phyloP scores from a whole-genome alignment of 35 echinoderm and acorn worm genomes.

The Apostichopus californicus region DNA sequence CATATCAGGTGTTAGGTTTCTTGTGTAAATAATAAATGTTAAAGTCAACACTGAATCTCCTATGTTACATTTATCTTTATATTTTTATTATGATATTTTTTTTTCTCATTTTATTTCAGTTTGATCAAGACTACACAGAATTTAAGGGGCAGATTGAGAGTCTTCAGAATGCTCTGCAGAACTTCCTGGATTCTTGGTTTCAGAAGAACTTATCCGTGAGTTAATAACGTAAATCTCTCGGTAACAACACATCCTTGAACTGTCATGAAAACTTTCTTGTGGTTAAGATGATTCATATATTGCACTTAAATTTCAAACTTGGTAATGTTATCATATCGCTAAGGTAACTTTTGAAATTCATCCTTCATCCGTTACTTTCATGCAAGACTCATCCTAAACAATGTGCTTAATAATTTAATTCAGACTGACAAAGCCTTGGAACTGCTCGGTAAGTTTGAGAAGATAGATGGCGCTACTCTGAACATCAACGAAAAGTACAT shows the following conservation, averaged over 20 bases:
- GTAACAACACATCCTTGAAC: too few species aligned
- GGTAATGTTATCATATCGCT: too few species aligned
- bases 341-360: too few species aligned
- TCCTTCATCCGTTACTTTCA: too few species aligned
- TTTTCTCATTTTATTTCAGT: conserved; percentile 63
- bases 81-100: background rate
- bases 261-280: background rate
- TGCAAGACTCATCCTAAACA: background rate
- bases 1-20: too few species aligned
- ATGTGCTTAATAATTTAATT: background rate
- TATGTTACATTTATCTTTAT: background rate
- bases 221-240: background rate
- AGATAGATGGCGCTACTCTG: conserved; percentile 74
- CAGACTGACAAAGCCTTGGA: conserved; percentile 98
- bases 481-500: conserved; percentile 99
- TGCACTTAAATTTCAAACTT: too few species aligned
- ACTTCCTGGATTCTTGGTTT: conserved; percentile 97
- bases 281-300: background rate
- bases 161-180: conserved; percentile 84
- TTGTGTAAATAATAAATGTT: too few species aligned
- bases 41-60: too few species aligned
- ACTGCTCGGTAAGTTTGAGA: conserved; percentile 94
- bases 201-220: conserved; percentile 88
- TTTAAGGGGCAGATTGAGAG: conserved; percentile 95
- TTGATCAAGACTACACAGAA: conserved; percentile 96